These are phyloP conservation scores for Pogonognathellus flavescens DNA, from an alignment of 1,140 invertebrate species.

Conservation along the genomic window DNA sequence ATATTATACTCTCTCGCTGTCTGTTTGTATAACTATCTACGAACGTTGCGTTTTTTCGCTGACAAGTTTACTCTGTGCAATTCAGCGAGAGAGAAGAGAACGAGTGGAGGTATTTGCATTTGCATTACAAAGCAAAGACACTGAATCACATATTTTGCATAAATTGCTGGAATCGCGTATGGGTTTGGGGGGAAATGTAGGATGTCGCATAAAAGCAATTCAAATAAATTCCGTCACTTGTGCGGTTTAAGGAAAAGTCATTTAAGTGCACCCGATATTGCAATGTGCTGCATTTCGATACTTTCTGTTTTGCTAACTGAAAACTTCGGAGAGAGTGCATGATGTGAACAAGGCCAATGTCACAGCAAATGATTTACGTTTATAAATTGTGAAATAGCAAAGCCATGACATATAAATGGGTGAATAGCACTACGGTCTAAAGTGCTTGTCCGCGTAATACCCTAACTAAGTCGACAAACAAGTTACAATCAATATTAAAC, in stretches of 20 bases:
- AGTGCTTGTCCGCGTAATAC: neutral
- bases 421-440: neutral
- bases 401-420: neutral
- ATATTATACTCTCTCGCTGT: neutral
- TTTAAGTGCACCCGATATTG: neutral
- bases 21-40: neutral
- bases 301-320: neutral
- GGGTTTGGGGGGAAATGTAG: too few species aligned
- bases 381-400: conserved; percentile 4
- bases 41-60: neutral
- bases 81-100: neutral
- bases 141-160: too few species aligned
- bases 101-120: too few species aligned
- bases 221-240: too few species aligned
- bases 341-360: conserved; percentile 35
- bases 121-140: too few species aligned
- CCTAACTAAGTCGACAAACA: neutral
- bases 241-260: too few species aligned
- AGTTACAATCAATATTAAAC: too few species aligned
- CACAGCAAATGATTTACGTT: conserved; percentile 31
- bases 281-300: neutral
- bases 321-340: neutral
- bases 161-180: too few species aligned
- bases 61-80: neutral
- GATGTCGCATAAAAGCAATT: too few species aligned